Base-by-base conservation (phyloP, 1,140 invertebrate species). In the Drosophila littoralis region DNA sequence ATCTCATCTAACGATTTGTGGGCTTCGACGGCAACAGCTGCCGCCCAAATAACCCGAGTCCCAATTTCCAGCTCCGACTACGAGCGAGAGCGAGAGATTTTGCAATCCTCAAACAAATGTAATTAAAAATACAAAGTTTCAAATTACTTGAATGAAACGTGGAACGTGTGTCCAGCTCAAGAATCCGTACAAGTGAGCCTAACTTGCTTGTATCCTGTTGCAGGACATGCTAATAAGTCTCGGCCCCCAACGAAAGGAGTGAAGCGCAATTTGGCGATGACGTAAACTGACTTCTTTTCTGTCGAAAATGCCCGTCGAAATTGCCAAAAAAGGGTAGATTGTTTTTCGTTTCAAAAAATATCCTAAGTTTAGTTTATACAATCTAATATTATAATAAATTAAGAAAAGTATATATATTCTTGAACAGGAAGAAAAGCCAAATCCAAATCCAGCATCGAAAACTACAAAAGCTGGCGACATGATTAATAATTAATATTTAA, bases 191-290 rank as follows among this genome's bases (percentile, higher is more conserved):
- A 88, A 88, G 82, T 86, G 72, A 58, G 71, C 52, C 40, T 33
- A 58, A 45, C 38, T 78, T 86, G 72, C 79, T 67, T 79, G 78
- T 89, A 89, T 88, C 84, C 83, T 80, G 83, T 88, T 83, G 83
- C 84, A 81, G 83, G 84, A 89, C 82, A 89, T 89, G 84, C 84
- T 89, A 89, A 89, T 84, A 88, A 89, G 84, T 88, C 82, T 71
- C 77, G 58, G 66, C 69, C 75, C 65, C 32, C 6, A 85, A 84
- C 66, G 76, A 80, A 85, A 84, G 64, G 76, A 78, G 72, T 78
- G 71, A 73, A 88, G 76, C 75, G 72, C 84, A 88, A 88, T 88
- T 86, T 88, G 84, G 80, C 80, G 83, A 88, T 88, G 83, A 88
- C 83, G 83, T 89, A 88, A 88, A 88, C 80, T 70, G 60, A 75